Base-by-base conservation (phyloP, 2,888 invertebrate species). In the Leptinotarsa rubiginosa region DNA sequence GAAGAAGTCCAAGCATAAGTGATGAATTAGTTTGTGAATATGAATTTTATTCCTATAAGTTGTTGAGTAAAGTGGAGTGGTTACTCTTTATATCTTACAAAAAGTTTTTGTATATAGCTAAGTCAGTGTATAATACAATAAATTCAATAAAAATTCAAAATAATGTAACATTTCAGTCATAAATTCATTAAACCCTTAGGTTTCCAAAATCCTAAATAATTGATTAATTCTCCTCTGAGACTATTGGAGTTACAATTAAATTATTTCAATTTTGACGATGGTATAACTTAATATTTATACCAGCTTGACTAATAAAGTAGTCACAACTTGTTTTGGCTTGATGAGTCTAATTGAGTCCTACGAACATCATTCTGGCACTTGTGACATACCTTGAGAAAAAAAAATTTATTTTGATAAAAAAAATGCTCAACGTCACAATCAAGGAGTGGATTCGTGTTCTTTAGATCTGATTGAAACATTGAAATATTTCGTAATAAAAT, bases 1-100 rank as follows among this genome's bases (percentile, higher is more conserved):
- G 88, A 94, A 93, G 86, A 94, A 93, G 87, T 90, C 91, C 2
- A 92, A 91, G 81, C 90, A 90, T 80, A 90, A 89, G 86, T 90
- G 50, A 70, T 16, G 47, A 18, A 47, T 18, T 7, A 20, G 13
- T 20, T 16, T 13, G 31, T 59, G 59, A 70, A 62, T 62, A 22
- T 47, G 18, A 54, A 22, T 31, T 50, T 49, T 20, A 20, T 67
- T 67, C 10, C 0, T 31, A 15, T 41, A 31, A 49, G 49, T 50
- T 67, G 52, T 50, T 67, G 22, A 41, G 41, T 18, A 68, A 20
- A 41, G 69, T 16, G 18, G 13, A 20, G 69, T 69, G 16, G 52
- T 22, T 56, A 62, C 66, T 41, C 62, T 59, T 59, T 25, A 59
- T 59, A 20, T 59, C 25, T 41, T 62, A 62, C 41, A 41, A 62